phyloP scores from a whole-genome alignment of 2,113 vertebrate genomes.

The Bos javanicus region DNA sequence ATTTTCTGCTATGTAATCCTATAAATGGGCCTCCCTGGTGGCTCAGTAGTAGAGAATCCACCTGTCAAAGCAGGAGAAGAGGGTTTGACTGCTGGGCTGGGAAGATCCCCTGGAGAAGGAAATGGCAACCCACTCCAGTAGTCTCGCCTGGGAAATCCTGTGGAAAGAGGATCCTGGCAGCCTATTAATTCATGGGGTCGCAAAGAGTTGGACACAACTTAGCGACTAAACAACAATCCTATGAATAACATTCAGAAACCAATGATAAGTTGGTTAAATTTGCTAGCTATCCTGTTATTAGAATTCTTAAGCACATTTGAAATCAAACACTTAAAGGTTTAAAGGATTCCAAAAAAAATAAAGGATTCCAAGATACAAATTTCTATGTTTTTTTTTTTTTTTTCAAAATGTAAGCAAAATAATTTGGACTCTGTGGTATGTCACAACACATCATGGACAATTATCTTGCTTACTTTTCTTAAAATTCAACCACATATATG shows the following conservation, averaged over 20 bases:
- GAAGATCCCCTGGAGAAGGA: background rate
- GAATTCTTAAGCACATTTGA: background rate
- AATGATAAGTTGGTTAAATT: background rate
- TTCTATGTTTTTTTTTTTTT: background rate
- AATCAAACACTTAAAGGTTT: background rate
- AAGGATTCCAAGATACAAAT: background rate
- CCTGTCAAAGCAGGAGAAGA: background rate
- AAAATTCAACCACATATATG: background rate
- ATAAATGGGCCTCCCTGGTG: background rate
- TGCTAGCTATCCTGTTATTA: background rate
- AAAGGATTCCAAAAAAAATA: background rate
- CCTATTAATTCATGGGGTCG: background rate
- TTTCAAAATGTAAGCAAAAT: slow-evolving; percentile 6
- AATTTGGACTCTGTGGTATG: background rate
- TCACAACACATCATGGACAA: background rate
- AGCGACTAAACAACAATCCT: background rate
- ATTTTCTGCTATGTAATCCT: background rate
- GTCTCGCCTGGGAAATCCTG: background rate
- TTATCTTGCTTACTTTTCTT: background rate
- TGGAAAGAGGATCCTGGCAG: background rate
- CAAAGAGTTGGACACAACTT: background rate
- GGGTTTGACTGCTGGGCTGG: background rate
- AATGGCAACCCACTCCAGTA: background rate
- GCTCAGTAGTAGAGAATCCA: background rate
- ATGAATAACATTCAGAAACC: slow-evolving; percentile 17